These are phyloP conservation scores for Meloidogyne chitwoodi DNA, from an alignment of 1,140 invertebrate genomes.

Conservation along the genomic window DNA sequence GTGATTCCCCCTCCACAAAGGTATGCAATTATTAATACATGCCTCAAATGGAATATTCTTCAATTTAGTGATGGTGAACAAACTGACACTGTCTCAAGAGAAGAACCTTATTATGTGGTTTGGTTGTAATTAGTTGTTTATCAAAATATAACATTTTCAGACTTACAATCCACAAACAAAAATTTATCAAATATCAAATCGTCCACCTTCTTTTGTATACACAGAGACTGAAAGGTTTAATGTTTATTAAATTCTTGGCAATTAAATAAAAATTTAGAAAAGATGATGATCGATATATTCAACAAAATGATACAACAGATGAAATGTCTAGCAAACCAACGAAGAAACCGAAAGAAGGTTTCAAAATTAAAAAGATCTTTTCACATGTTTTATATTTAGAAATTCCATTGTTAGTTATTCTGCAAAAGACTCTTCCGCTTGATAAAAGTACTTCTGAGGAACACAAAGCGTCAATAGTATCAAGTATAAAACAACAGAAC, in stretches of 20 bases:
- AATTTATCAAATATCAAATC: slow-evolving; percentile 29
- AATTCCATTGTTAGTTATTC: slow-evolving; percentile 13
- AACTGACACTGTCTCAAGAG: background rate
- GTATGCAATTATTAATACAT: background rate
- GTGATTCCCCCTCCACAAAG: slow-evolving; percentile 3
- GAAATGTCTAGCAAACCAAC: background rate
- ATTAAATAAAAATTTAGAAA: background rate
- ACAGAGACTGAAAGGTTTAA: slow-evolving; percentile 4
- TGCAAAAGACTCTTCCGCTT: slow-evolving; percentile 21
- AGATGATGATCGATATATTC: background rate
- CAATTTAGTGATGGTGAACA: background rate
- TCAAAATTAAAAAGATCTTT: background rate
- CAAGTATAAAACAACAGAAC: background rate
- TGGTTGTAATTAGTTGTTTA: background rate
- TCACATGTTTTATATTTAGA: background rate
- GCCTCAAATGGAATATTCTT: background rate
- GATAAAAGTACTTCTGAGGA: background rate
- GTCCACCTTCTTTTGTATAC: slow-evolving; percentile 23
- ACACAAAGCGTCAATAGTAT: background rate
- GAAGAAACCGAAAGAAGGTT: background rate
- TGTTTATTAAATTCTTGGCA: background rate
- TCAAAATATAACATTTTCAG: background rate
- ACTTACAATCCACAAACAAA: slow-evolving; percentile 27
- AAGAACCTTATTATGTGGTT: slow-evolving; percentile 23
- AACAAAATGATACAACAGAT: background rate